Evolutionary conservation across 2,113 vertebrate species (phyloP).

Genomic region (Recurvirostra avosetta): DNA sequence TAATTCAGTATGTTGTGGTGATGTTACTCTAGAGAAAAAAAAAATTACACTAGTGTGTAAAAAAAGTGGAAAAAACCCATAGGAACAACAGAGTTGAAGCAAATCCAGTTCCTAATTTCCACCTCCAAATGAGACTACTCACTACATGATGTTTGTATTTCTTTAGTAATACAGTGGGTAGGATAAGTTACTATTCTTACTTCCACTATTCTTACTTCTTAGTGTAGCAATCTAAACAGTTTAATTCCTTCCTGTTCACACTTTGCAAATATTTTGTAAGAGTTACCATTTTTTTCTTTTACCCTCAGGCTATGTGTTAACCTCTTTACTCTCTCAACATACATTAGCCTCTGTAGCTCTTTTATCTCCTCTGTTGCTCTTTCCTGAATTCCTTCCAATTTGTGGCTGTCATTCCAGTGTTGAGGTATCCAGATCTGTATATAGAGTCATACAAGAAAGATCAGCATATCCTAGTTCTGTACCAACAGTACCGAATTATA

Average conservation of each 20-base stretch:
- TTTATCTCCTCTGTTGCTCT: background rate
- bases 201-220: background rate
- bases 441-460: background rate
- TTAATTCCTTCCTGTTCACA: background rate
- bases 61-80: background rate
- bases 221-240: background rate
- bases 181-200: background rate
- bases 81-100: background rate
- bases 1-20: background rate
- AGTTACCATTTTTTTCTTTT: background rate
- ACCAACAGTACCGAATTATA: background rate
- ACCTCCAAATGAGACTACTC: background rate
- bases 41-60: background rate
- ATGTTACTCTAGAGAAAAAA: background rate
- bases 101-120: background rate
- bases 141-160: background rate
- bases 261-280: background rate
- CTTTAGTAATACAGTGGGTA: background rate
- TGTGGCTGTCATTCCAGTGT: background rate
- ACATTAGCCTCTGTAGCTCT: background rate
- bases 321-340: background rate
- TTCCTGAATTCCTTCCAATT: background rate
- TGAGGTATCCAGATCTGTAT: background rate
- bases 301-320: background rate
- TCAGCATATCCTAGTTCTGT: background rate